Evolutionary conservation across 2,113 vertebrate genomes (phyloP).

Genomic region (Uropsilus gracilis): DNA sequence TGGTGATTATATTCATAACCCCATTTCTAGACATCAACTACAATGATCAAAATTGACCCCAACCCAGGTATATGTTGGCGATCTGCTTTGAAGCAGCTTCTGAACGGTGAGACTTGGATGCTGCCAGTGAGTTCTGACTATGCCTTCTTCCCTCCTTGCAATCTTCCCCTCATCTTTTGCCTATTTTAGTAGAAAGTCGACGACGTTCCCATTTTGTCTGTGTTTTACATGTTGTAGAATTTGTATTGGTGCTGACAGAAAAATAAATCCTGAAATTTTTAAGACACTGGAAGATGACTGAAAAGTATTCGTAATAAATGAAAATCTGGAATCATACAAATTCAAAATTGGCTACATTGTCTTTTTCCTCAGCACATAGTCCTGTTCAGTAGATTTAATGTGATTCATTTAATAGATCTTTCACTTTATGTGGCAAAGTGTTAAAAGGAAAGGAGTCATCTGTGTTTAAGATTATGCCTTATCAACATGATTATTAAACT

Average conservation of each 20-base stretch:
- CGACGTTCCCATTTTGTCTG: conserved; percentile 76
- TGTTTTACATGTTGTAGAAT: not conserved
- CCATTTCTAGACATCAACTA: conserved; percentile 68
- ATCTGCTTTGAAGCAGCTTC: conserved; percentile 62
- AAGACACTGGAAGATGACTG: conserved; percentile 9
- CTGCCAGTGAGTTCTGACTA: not conserved
- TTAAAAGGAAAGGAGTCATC: conserved; percentile 30
- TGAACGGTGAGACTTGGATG: conserved; percentile 55
- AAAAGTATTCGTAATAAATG: conserved; percentile 5
- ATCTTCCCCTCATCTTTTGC: conserved; percentile 58
- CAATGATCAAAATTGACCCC: conserved; percentile 73
- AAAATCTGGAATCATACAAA: conserved; percentile 37
- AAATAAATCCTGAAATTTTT: conserved; percentile 58
- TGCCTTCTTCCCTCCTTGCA: conserved; percentile 69
- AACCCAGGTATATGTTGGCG: conserved; percentile 59
- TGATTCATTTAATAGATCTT: conserved; percentile 40
- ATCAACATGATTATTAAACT: not conserved
- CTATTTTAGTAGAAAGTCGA: not conserved
- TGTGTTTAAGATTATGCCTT: conserved; percentile 39
- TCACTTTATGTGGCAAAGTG: conserved; percentile 11
- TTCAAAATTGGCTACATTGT: not conserved
- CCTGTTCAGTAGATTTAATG: conserved; percentile 14
- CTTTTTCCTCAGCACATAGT: not conserved
- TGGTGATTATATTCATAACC: conserved; percentile 81
- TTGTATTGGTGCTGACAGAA: conserved; percentile 34